Base-by-base conservation (phyloP, 2,113 vertebrate species). In the Caretta caretta region DNA sequence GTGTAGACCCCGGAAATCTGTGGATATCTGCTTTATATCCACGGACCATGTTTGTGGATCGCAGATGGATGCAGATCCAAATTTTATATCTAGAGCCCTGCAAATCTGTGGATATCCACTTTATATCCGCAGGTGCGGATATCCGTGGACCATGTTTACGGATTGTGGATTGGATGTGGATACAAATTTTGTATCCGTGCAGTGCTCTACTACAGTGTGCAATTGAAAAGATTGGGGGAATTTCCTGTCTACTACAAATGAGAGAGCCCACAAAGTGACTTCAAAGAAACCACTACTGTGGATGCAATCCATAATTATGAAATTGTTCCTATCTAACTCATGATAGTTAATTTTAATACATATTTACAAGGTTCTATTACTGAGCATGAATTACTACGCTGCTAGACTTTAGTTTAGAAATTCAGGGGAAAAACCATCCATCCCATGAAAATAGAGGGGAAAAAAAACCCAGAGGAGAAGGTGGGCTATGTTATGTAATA, bases 311-410 rank as follows among this genome's bases (percentile, higher is more conserved):
- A 95, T 97, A 94, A 91, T 94, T 88, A 80, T 87, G 46, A 48
- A 94, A 92, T 95, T 87, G 89, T n/a, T 97, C 84, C 80, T 88
- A 38, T 93, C 76, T 31, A 86, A 86, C 94, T 88, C 91, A 95
- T 83, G 75, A 93, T 91, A 87, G 42, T 97, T 91, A 95, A 95
- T 93, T 97, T 95, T 92, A 10, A 78, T 25, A 59, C 84, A 53
- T 4, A 1, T 46, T 94, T 90, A 46, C 82, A 62, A 92, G 29
- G 29, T 94, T 95, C 93, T 95, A 57, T 87, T 92, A 94, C 78
- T 82, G 48, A 49, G 80, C 84, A 80, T 93, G 87, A 94, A 95
- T 95, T 92, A 89, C 88, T 95, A 90, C 80, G 88, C 86, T 57
- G 57, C 12, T 82, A 81, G 42, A 86, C 31, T 65, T 88, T 20